Base-by-base conservation (phyloP, 2,113 vertebrate species). In the Ursus arctos region DNA sequence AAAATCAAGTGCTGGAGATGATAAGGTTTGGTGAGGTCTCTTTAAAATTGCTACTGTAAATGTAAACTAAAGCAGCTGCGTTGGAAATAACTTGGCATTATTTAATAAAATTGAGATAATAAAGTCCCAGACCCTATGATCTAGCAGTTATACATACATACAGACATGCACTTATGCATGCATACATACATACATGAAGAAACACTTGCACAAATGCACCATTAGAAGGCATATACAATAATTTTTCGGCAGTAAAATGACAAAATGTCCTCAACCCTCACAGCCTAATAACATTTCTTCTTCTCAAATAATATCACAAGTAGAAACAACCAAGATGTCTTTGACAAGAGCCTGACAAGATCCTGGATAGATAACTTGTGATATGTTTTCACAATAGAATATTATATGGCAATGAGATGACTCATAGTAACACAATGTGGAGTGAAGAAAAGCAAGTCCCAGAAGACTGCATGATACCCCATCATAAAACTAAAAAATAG, bases 171-270 rank as follows among this genome's bases (percentile, higher is more conserved):
- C 0, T 1, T 65, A 65, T 65, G 13, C 51, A 53, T 53, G 51
- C 28, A 31, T 65, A 31, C 31, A 24, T 43, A 43, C 40, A 49
- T 47, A 63, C 26, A 22, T 33, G n/a, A 36, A 72, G 24, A 76
- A 85, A 36, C 10, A 55, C 9, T 36, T 61, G 7, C 10, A 47
- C 3, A 26, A 1, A 2, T 36, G 31, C 7, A 79, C 24, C 40
- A 28, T 53, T 59, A 88, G 53, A 3, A 76, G 53, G 5, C 51
- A 49, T 67, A 36, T 6, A 49, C 7, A 36, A 36, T 47, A 77
- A 33, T 33, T 79, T 92, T 59, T 83, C 26, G 83, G 40, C 28
- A 91, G 12, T 92, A 84, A 95, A 96, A 82, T 53, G n/a, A 79
- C 43, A 87, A 79, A 61, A 51, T 87, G 26, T 9, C 40, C 18